These are phyloP conservation scores for Nyctibius bracteatus DNA, from an alignment of 2,113 vertebrate species.

Conservation along the genomic window DNA sequence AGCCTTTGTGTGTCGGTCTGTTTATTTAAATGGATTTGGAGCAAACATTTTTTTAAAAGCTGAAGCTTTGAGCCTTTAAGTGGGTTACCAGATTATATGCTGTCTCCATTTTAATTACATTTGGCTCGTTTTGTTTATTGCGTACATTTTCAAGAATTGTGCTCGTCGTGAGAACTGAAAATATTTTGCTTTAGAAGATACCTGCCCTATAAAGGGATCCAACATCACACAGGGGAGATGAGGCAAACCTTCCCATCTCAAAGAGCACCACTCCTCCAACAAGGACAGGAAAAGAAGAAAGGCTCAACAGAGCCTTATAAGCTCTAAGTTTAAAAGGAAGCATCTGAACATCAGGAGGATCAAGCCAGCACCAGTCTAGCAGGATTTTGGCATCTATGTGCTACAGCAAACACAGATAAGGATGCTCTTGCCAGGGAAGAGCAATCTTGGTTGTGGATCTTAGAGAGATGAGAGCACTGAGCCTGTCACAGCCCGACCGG, in stretches of 20 bases:
- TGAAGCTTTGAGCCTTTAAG: slow-evolving; percentile 56
- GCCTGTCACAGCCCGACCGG: not conserved
- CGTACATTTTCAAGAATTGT: slow-evolving; percentile 50
- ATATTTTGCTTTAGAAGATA: slow-evolving; percentile 25
- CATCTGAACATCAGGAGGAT: not conserved
- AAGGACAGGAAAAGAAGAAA: not conserved
- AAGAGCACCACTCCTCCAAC: not conserved
- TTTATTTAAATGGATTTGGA: slow-evolving; percentile 68
- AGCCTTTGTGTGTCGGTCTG: slow-evolving; percentile 34
- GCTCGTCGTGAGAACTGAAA: not conserved
- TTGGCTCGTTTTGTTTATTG: slow-evolving; percentile 52
- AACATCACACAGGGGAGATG: not conserved
- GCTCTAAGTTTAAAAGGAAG: not conserved
- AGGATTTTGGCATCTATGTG: not conserved
- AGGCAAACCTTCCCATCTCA: not conserved
- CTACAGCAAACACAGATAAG: not conserved
- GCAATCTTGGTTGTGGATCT: not conserved
- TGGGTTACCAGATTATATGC: slow-evolving; percentile 69
- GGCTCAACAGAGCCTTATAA: not conserved
- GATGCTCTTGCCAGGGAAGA: not conserved
- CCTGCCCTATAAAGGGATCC: slow-evolving; percentile 33
- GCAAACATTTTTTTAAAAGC: slow-evolving; percentile 51
- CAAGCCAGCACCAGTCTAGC: not conserved
- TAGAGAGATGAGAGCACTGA: not conserved
- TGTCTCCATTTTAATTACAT: slow-evolving; percentile 66